Percentiles rank a stretch among this genome's conserved stretches.
These are phyloP conservation scores for Caenorhabditis tropicalis DNA, from an alignment of 1,140 invertebrate genomes.

Conservation along the genomic window DNA sequence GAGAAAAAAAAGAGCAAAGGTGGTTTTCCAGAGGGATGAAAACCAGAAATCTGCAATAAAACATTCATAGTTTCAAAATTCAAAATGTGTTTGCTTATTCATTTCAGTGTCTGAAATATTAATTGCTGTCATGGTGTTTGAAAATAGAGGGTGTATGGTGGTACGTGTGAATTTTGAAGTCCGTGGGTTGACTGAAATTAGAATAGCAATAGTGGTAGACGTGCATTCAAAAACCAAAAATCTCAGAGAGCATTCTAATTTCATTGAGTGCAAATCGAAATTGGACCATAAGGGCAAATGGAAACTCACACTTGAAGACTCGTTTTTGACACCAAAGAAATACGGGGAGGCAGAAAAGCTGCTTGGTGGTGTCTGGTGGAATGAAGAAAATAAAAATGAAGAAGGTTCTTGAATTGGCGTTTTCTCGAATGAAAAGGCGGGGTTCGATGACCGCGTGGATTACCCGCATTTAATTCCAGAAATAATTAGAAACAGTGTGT, in stretches of 20 bases:
- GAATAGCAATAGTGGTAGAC: neutral
- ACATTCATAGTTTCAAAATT: neutral
- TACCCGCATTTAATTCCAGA: slow-evolving; percentile 2
- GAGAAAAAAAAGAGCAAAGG: neutral
- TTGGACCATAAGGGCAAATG: neutral
- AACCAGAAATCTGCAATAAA: neutral
- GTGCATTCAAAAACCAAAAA: neutral
- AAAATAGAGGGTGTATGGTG: too few relatives aligned
- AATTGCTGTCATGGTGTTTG: neutral
- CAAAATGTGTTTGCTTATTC: neutral
- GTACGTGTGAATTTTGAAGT: too few relatives aligned
- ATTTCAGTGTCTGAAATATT: neutral
- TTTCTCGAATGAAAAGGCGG: neutral
- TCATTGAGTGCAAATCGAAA: neutral
- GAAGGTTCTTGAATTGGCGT: neutral
- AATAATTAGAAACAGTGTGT: neutral
- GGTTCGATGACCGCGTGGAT: neutral
- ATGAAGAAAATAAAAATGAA: neutral
- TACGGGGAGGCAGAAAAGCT: neutral
- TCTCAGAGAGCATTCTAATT: neutral
- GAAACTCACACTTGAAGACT: neutral
- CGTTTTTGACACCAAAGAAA: neutral
- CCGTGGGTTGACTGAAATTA: too few relatives aligned
- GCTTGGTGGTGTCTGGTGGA: neutral
- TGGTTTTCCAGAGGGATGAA: neutral